Conservation (phyloP, 2,888 invertebrate species). For the Sussaba pulchella region DNA sequence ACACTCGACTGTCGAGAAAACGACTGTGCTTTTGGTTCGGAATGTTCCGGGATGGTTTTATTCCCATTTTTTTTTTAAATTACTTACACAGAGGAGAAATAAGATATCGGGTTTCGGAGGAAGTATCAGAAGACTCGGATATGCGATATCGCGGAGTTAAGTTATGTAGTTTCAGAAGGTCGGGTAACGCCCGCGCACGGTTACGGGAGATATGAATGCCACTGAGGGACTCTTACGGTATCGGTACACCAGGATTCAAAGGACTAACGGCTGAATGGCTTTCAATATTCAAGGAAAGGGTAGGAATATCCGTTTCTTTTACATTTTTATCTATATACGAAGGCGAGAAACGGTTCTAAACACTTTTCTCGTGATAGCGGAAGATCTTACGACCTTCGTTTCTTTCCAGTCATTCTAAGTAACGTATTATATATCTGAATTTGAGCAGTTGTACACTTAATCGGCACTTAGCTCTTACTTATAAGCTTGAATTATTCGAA, state of each 20-base stretch:
- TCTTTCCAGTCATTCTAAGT: too few species aligned
- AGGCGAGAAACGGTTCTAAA: too few species aligned
- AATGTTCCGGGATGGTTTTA: slow-evolving; percentile 46
- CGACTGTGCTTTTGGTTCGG: slow-evolving; percentile 35
- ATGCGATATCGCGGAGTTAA: slow-evolving; percentile 54
- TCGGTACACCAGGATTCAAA: neutral
- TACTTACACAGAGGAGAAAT: slow-evolving; percentile 57
- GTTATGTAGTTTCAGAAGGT: slow-evolving; percentile 44
- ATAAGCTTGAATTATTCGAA: too few species aligned
- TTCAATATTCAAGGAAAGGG: neutral
- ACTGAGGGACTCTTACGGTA: neutral
- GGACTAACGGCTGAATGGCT: neutral
- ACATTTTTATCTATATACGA: too few species aligned
- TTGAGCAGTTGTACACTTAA: too few species aligned
- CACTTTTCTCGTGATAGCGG: too few species aligned
- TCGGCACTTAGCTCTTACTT: too few species aligned
- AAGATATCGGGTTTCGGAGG: slow-evolving; percentile 58
- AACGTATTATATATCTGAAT: too few species aligned
- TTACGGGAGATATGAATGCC: neutral
- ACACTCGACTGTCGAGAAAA: slow-evolving; percentile 36
- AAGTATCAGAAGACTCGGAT: slow-evolving; percentile 39
- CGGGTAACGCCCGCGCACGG: slow-evolving; percentile 52
- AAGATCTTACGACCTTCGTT: too few species aligned
- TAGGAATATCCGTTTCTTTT: too few species aligned
- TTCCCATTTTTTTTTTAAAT: slow-evolving; percentile 58